Evolutionary conservation across 2,888 invertebrate species (phyloP), one percentile per base, ranked within the genome.

Genomic region (Anoplius nigerrimus): DNA sequence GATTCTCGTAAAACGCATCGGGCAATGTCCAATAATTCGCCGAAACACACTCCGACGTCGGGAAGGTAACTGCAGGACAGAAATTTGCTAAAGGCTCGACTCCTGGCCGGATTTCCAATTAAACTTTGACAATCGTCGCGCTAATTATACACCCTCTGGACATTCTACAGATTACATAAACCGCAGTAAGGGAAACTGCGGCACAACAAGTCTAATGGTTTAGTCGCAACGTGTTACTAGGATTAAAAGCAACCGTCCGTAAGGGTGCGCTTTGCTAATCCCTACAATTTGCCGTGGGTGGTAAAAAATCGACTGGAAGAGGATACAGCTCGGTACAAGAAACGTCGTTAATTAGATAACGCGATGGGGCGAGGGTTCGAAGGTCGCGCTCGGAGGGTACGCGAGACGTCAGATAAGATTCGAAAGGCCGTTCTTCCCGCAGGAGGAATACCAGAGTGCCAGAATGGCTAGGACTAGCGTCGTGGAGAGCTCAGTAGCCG

Each of bases 61-160:
- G 11, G 8, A 34, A n/a, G n/a, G n/a, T n/a, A n/a, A 34, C 34
- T 2, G 11, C 54, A 51, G 51, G 63, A 59, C 63, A 53, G 54
- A 43, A 67, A 62, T 66, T 66, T 72, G 64, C 67, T 54, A 64
- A 61, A 69, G 66, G 66, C 69, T 66, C 71, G 69, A 71, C 59
- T 63, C 65, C 68, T 57, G 43, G n/a, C 65, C 72, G 75, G 69
- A 76, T 76, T 80, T 80, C 81, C 80, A 81, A 80, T 80, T 80
- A 81, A 80, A 80, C 80, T 80, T 80, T 76, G 72, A 65, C 81
- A 79, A 80, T 80, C 72, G 79, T 75, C 69, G 61, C 68, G 63
- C 79, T 81, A 79, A 80, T 81, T 80, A 80, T 75, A 74, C 73
- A 57, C 68, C 66, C 69, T 75, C 74, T 77, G 81, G 79, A 77